Base-by-base conservation (phyloP, 2,888 invertebrate genomes). In the Ganaspis brasiliensis region DNA sequence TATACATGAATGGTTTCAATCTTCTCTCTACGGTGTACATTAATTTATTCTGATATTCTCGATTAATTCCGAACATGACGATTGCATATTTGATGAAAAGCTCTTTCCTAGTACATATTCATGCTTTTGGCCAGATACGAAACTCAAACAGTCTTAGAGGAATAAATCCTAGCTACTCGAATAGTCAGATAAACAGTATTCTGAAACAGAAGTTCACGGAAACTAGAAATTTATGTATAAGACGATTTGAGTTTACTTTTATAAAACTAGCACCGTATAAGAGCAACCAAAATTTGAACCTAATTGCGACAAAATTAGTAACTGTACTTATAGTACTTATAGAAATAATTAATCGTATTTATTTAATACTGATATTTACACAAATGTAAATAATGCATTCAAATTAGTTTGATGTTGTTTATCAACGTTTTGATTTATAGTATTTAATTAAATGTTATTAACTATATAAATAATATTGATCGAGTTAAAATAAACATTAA, bases 61-160 rank as follows among this genome's bases (percentile, higher is more conserved):
- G 9, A 52, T 52, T 52, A 52, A 52, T 52, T 52, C 52, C 19
- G 19, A 52, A 52, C 52, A 52, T 52, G 52, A 52, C n/a, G 52
- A 52, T 16, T 52, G 8, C 52, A 52, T 52, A 52, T 52, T 52
- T 19, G 19, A 52, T 52, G 52, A 52, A 52, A 52, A 52, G 52
- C 19, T 52, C 52, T 52, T 16, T 8, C 8, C 52, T 52, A 3
- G 19, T 52, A 19, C 16, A 52, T 52, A 52, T 52, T 52, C 52
- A 52, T 52, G 52, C 19, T 6, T 52, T 52, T 52, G 52, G 52
- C 9, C 52, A 52, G 19, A 52, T 52, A 19, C 52, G 52, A 16
- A 52, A 52, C 52, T 52, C 52, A 52, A 52, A 52, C 19, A 52
- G 52, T 52, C 52, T 52, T 52, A 16, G 52, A 52, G 52, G 19